Evolutionary conservation across 2,888 invertebrate genomes (phyloP).

Genomic region (Graphium colonna): DNA sequence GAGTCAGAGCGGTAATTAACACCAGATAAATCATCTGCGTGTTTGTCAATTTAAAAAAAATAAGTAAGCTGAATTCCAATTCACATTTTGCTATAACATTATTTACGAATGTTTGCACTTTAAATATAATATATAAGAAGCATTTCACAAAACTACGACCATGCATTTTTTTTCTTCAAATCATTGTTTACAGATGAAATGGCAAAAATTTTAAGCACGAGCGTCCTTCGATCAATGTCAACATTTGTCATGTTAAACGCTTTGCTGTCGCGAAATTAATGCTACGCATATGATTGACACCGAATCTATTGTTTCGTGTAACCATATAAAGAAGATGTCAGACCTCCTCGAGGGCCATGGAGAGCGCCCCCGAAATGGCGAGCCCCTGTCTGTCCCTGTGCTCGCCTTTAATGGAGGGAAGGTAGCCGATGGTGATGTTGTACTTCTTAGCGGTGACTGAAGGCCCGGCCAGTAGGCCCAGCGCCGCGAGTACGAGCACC

Average conservation of each 20-base stretch:
- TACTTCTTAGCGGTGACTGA: slow-evolving; percentile 68
- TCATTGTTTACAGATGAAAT: too few relatives aligned
- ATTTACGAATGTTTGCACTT: too few relatives aligned
- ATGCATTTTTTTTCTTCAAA: too few relatives aligned
- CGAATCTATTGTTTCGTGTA: background rate
- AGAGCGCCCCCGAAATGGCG: slow-evolving; percentile 93
- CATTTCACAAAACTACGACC: too few relatives aligned
- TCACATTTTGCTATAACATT: too few relatives aligned
- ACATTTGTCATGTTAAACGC: slow-evolving; percentile 1
- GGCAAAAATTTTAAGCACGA: too few relatives aligned
- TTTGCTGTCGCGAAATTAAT: slow-evolving; percentile 2
- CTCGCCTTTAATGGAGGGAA: slow-evolving; percentile 89
- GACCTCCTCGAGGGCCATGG: slow-evolving; percentile 93
- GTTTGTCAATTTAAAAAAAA: too few relatives aligned
- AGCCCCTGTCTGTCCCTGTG: slow-evolving; percentile 90
- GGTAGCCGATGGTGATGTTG: slow-evolving; percentile 89
- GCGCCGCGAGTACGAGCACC: slow-evolving; percentile 83
- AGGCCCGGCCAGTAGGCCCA: slow-evolving; percentile 78
- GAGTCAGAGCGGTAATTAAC: too few relatives aligned
- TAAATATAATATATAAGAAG: too few relatives aligned
- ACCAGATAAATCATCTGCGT: too few relatives aligned
- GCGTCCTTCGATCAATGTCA: too few relatives aligned
- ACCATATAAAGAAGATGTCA: slow-evolving; percentile 5
- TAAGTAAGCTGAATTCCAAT: too few relatives aligned
- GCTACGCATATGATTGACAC: background rate